A percentile compares a stretch with the other conserved stretches of the same genome.
Evolutionary conservation across 2,113 vertebrate species (phyloP).

Genomic region (Morone chrysops): DNA sequence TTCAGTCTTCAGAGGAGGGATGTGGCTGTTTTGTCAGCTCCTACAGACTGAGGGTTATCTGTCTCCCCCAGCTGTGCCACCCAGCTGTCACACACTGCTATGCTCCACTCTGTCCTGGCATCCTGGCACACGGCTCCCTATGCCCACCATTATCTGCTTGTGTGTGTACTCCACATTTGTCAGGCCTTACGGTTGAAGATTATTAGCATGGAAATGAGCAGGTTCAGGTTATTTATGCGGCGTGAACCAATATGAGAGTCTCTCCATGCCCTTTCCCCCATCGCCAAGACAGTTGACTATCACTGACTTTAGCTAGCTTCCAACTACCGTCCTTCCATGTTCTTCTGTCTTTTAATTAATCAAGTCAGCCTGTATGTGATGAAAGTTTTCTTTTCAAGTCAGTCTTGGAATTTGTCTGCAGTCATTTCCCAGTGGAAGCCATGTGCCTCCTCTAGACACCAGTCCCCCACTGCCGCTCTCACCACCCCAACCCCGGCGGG

Average conservation of each 20-base stretch:
- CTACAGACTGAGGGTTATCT: constrained; percentile 78
- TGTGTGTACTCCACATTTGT: constrained; percentile 52
- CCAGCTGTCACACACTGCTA: constrained; percentile 73
- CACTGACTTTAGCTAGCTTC: not conserved
- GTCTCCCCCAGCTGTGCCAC: constrained; percentile 77
- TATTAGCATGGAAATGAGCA: constrained; percentile 68
- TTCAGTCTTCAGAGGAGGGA: constrained; percentile 64
- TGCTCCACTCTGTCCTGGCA: constrained; percentile 67
- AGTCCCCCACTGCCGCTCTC: constrained; percentile 38
- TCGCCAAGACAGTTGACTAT: constrained; percentile 23
- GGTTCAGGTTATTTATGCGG: constrained; percentile 50
- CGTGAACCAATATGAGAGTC: constrained; percentile 16
- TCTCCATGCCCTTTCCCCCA: not conserved
- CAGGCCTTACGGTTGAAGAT: constrained; percentile 52
- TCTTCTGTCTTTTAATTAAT: constrained; percentile 36
- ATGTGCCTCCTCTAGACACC: constrained; percentile 47
- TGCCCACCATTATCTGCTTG: constrained; percentile 61
- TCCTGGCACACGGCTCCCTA: constrained; percentile 60
- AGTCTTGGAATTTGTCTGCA: constrained; percentile 55
- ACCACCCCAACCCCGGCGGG: constrained; percentile 40
- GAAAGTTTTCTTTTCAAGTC: constrained; percentile 53
- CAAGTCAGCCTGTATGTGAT: not conserved
- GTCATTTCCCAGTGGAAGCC: constrained; percentile 60
- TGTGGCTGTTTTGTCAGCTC: constrained; percentile 70
- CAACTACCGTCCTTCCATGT: not conserved